Conservation (phyloP, 2,797 vertebrate species). For the Novumbra hubbsi region DNA sequence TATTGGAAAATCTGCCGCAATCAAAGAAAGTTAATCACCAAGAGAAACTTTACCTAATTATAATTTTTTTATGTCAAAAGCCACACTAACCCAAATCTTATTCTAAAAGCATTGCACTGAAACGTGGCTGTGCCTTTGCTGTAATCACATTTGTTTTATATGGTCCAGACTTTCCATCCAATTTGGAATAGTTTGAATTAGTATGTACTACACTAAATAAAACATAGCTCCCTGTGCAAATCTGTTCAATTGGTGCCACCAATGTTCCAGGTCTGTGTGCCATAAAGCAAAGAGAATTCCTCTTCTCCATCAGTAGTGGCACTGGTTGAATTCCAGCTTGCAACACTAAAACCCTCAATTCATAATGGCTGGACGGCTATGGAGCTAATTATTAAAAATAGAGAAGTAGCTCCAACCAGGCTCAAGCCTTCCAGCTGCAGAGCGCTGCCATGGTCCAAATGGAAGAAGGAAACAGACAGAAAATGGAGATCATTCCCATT, state of each 20-base stretch:
- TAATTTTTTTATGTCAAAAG: conserved; percentile 42
- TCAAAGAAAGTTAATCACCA: conserved; percentile 45
- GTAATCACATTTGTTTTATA: conserved; percentile 16
- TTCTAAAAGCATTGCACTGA: conserved; percentile 49
- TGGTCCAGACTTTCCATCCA: conserved; percentile 10
- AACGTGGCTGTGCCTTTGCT: conserved; percentile 37
- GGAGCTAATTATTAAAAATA: neutral
- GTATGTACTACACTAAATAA: conserved; percentile 4
- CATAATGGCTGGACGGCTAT: neutral
- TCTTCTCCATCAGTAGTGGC: neutral
- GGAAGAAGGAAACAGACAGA: neutral
- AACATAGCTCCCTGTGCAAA: conserved; percentile 6
- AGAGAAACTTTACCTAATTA: conserved; percentile 32
- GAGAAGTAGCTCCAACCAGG: neutral
- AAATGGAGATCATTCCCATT: neutral
- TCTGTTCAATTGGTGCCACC: neutral
- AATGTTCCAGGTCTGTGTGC: conserved; percentile 8
- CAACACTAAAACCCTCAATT: neutral
- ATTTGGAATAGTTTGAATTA: conserved; percentile 15
- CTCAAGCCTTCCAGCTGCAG: neutral
- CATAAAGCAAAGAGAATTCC: neutral
- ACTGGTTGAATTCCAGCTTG: neutral
- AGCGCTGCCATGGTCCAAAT: neutral
- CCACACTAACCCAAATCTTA: conserved; percentile 50
- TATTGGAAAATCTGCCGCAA: conserved; percentile 24